Evolutionary conservation across 2,797 vertebrate species (phyloP).

Genomic region (Phoxinus dragarum): DNA sequence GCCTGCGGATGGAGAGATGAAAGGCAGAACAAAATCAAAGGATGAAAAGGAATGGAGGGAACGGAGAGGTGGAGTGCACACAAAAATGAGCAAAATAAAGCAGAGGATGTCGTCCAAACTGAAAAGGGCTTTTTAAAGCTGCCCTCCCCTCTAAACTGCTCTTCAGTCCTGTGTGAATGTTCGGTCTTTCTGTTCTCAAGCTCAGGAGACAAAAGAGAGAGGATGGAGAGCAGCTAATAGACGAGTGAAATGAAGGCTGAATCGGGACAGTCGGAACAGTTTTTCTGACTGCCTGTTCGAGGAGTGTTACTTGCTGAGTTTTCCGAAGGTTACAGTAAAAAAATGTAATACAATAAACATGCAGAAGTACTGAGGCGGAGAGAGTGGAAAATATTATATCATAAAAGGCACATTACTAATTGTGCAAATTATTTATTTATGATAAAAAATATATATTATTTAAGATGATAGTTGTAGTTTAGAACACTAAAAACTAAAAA

Average conservation of each 20-base stretch:
- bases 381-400: not conserved
- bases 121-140: constrained; percentile 42
- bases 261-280: constrained; percentile 10
- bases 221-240: constrained; percentile 22
- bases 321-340: not conserved
- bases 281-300: constrained; percentile 7
- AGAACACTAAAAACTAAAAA: not conserved
- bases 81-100: constrained; percentile 45
- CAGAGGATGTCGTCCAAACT: constrained; percentile 38
- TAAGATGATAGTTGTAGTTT: not conserved
- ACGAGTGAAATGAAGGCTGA: constrained; percentile 20
- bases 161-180: constrained; percentile 48
- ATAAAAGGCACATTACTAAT: not conserved
- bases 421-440: not conserved
- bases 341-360: not conserved
- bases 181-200: constrained; percentile 43
- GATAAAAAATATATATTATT: not conserved
- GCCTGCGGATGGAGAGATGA: constrained; percentile 32
- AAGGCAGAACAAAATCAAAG: constrained; percentile 42
- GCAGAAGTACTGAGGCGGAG: not conserved
- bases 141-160: constrained; percentile 44
- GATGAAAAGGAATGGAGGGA: constrained; percentile 41
- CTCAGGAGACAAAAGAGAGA: constrained; percentile 38
- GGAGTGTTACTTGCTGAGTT: not conserved
- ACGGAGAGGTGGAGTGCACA: constrained; percentile 35